phyloP scores from a whole-genome alignment of 2,888 invertebrate species.

The Brachyptera risi region DNA sequence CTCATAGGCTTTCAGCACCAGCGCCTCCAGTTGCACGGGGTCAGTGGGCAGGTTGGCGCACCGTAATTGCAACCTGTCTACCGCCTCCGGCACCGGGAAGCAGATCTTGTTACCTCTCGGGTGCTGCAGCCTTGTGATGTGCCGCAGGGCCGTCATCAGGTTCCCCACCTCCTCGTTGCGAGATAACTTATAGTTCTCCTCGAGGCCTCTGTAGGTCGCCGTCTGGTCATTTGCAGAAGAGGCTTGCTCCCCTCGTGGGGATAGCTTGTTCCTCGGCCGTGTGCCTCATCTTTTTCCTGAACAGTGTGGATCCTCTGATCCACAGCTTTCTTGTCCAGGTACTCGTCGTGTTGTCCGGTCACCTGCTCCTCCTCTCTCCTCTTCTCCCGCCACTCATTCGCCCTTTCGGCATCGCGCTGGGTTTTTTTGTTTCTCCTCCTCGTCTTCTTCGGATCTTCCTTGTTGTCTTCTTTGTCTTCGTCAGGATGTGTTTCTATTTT shows the following conservation, averaged over 20 bases:
- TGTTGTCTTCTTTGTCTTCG: too few species aligned
- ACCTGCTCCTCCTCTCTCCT: background rate
- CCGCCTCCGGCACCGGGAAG: background rate
- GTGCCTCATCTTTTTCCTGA: background rate
- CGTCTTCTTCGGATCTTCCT: too few species aligned
- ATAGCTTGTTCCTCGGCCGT: background rate
- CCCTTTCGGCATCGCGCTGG: too few species aligned
- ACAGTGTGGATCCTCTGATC: background rate
- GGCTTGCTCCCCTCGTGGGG: too few species aligned
- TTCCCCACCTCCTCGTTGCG: background rate
- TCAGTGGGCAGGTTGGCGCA: background rate
- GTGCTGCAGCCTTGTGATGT: background rate
- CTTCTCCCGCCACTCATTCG: background rate
- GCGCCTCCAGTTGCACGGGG: background rate
- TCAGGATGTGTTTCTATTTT: too few species aligned
- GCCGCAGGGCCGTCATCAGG: background rate
- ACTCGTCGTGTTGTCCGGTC: background rate
- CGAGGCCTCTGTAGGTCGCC: background rate
- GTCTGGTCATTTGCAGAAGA: background rate
- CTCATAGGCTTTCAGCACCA: background rate
- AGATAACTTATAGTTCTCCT: background rate
- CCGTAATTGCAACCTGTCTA: background rate
- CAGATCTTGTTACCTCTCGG: background rate
- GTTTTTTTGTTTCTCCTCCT: too few species aligned
- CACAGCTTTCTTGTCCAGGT: background rate